These are phyloP conservation scores for Ptyas mucosa DNA, from an alignment of 2,113 vertebrate genomes.

Conservation along the genomic window DNA sequence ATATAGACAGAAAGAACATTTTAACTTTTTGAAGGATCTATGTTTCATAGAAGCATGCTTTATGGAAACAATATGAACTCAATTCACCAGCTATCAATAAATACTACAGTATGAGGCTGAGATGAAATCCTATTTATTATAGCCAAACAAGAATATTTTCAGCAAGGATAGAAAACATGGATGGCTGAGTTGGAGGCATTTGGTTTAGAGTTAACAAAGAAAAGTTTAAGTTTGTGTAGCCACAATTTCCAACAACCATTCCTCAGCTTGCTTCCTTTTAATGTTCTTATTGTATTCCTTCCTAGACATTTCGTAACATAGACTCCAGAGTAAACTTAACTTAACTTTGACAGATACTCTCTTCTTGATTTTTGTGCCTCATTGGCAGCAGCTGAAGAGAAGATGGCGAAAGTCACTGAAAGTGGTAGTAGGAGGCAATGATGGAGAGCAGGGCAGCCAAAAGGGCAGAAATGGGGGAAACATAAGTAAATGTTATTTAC, in stretches of 20 bases:
- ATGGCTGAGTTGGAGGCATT: not conserved
- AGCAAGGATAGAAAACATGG: not conserved
- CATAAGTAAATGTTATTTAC: not conserved
- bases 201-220: not conserved
- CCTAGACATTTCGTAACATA: not conserved
- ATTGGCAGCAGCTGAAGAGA: not conserved
- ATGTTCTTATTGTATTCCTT: not conserved
- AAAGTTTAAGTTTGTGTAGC: not conserved
- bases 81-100: not conserved
- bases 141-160: not conserved
- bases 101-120: not conserved
- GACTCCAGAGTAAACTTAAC: not conserved
- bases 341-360: not conserved
- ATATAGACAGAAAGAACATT: not conserved
- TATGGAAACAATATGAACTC: not conserved
- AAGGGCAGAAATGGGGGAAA: not conserved
- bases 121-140: not conserved
- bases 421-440: not conserved
- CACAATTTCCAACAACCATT: not conserved
- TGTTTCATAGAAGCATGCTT: not conserved
- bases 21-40: not conserved
- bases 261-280: not conserved
- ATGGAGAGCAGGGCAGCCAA: not conserved
- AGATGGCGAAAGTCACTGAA: not conserved
- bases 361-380: not conserved